Conservation (phyloP, 2,113 vertebrate genomes). For the Oryzias melastigma region DNA sequence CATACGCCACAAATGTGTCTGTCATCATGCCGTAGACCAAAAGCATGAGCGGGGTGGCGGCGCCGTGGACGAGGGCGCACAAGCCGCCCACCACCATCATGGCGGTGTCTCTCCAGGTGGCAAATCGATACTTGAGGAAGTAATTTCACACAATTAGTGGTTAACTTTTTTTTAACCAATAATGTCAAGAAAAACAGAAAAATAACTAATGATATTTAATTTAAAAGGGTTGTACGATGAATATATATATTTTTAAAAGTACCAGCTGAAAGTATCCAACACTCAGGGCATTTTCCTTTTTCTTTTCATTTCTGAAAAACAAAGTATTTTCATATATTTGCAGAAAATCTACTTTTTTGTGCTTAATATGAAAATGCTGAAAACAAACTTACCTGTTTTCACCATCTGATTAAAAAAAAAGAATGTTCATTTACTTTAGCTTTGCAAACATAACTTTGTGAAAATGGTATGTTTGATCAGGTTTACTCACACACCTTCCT, state of each 20-base stretch:
- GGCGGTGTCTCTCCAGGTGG: slow-evolving; percentile 61
- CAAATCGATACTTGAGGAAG: slow-evolving; percentile 71
- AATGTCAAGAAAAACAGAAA: neutral
- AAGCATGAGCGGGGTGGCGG: slow-evolving; percentile 74
- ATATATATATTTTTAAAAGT: slow-evolving; percentile 17
- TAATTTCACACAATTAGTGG: neutral
- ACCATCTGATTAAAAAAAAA: slow-evolving; percentile 18
- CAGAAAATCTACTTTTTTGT: neutral
- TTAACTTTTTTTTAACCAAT: neutral
- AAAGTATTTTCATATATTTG: neutral
- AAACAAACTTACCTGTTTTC: slow-evolving; percentile 47
- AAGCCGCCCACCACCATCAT: slow-evolving; percentile 77
- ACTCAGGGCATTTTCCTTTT: slow-evolving; percentile 53
- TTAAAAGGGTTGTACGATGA: no score
- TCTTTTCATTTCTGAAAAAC: slow-evolving; percentile 53
- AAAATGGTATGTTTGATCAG: no score
- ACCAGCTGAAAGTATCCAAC: slow-evolving; percentile 81
- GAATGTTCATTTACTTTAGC: neutral
- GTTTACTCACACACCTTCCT: slow-evolving; percentile 24
- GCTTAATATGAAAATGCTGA: neutral
- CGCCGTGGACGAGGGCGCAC: slow-evolving; percentile 74
- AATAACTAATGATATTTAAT: neutral
- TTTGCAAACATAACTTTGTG: no score
- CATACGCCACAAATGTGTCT: slow-evolving; percentile 77
- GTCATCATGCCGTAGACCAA: slow-evolving; percentile 77